Conservation (phyloP, 1,140 invertebrate genomes). For the Lamellibrachia luymesi region DNA sequence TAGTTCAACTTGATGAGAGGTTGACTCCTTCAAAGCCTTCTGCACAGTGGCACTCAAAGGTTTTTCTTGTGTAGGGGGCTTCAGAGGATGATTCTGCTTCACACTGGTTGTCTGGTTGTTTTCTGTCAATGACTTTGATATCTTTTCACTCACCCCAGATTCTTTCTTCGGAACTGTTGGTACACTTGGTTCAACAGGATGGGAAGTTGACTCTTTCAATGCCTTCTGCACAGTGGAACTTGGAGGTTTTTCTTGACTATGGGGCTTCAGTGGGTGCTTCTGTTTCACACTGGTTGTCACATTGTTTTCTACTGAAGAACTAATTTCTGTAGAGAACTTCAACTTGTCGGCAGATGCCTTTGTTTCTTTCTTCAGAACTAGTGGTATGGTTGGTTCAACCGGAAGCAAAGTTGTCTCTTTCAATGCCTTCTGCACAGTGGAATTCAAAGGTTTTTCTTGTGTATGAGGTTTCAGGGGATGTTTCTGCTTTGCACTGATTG, state of each 20-base stretch:
- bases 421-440: not conserved
- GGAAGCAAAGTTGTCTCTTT: not conserved
- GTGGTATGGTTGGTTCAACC: not conserved
- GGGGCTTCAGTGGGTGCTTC: not conserved
- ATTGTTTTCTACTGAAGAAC: not conserved
- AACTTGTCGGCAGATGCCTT: not conserved
- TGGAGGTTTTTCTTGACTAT: not conserved
- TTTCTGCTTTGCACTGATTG: not conserved
- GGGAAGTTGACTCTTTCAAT: not conserved
- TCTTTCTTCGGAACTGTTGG: not conserved
- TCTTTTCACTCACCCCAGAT: not conserved
- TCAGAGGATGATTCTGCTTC: not conserved
- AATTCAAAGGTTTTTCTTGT: not conserved
- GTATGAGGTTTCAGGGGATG: not conserved
- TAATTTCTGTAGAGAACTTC: not conserved
- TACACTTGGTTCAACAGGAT: not conserved
- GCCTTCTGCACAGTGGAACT: not conserved
- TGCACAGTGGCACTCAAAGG: not conserved
- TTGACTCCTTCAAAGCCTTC: not conserved
- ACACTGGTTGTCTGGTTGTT: not conserved
- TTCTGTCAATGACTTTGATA: not conserved
- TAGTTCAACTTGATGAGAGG: not conserved
- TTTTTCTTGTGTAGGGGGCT: not conserved
- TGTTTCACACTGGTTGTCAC: not conserved
- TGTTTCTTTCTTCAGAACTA: not conserved